phyloP scores from a whole-genome alignment of 2,888 invertebrate genomes.

The Andrena fulva region DNA sequence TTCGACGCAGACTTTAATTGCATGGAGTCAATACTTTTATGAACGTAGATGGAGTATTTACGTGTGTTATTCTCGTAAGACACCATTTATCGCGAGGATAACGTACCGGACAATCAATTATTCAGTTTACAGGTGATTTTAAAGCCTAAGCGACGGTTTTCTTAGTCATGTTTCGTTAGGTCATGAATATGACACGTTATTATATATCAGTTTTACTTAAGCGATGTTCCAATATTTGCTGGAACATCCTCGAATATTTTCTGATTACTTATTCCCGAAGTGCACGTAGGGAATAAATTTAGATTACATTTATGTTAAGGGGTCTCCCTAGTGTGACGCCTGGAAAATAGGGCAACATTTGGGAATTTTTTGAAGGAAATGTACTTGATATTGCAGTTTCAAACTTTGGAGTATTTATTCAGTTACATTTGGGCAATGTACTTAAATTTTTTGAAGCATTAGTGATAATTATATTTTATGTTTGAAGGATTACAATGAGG shows the following conservation, averaged over 20 bases:
- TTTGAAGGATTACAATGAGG: too few species aligned
- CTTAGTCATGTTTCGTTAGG: conserved; percentile 12
- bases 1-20: conserved; percentile 19
- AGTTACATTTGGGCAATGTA: too few species aligned
- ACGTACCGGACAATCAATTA: conserved; percentile 1
- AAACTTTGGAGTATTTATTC: too few species aligned
- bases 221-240: neutral
- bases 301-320: conserved; percentile 5
- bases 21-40: conserved; percentile 20
- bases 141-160: conserved; percentile 8
- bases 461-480: too few species aligned
- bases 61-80: conserved; percentile 25
- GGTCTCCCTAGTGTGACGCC: too few species aligned
- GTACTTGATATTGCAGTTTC: too few species aligned
- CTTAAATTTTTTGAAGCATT: too few species aligned
- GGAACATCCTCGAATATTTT: neutral
- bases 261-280: conserved; percentile 1
- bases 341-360: too few species aligned
- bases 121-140: conserved; percentile 2
- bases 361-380: too few species aligned
- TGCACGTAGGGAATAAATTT: conserved; percentile 7
- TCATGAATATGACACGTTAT: neutral
- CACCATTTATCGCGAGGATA: conserved; percentile 2
- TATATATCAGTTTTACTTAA: neutral
- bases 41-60: conserved; percentile 7